Base-by-base conservation (phyloP, 2,888 invertebrate genomes). In the Diarsia brunnea region DNA sequence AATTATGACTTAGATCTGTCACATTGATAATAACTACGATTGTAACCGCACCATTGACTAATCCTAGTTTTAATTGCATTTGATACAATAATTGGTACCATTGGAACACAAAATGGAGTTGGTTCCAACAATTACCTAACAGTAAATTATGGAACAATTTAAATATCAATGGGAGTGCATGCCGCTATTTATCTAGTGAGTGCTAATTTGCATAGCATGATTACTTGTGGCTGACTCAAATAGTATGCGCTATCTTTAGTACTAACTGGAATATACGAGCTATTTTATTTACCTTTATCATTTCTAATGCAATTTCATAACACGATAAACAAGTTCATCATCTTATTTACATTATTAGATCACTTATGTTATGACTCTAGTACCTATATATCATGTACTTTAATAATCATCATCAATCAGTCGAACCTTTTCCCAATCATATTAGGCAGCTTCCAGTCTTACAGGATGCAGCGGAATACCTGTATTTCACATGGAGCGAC, bases 1-100 rank as follows among this genome's bases (percentile, higher is more conserved):
- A 83, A 78, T 87, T 83, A 81, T 77, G 67, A 83, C 70, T 83
- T 60, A 80, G 83, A 86, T 86, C 75, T 76, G 77, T 81, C 87
- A 78, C 70, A 75, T 68, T 66, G 83, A 87, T 87, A 84, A 79
- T 74, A 69, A 45, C 66, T 69, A 65, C 47, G 51, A 67, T 78
- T 75, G 27, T 51, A 67, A 73, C 76, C 11, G 24, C 61, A 66
- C 69, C 10, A 75, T 81, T 81, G 53, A 67, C 68, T 75, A 75
- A 81, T 67, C 64, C 55, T 24, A 51, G 60, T 55, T 79, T 77
- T 84, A 84, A 87, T 86, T 78, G 77, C 69, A 49, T 75, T 78
- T 69, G 69, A 83, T 80, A 64, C n/a, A 77, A 67, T 84, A 81
- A 81, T 71, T 71, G 71, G 65, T 75, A 76, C 69, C 47, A 87